Conservation (phyloP, 2,797 vertebrate species). For the Pantherophis vulpinus region DNA sequence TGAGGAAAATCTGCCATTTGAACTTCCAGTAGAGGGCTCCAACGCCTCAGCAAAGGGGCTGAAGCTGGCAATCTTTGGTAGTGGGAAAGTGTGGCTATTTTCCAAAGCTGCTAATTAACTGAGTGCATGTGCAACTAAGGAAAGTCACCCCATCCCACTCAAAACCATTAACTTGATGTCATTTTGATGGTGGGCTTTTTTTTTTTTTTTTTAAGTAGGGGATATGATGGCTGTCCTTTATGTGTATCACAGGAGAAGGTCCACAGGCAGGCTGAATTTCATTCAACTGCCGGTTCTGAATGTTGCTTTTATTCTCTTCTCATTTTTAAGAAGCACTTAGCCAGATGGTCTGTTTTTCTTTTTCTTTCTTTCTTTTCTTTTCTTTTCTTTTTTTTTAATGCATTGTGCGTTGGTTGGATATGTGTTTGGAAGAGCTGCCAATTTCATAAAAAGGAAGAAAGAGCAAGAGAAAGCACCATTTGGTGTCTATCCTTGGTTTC, state of each 20-base stretch:
- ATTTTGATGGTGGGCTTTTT: slow-evolving; percentile 5
- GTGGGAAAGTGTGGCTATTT: slow-evolving; percentile 57
- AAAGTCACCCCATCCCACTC: slow-evolving; percentile 67
- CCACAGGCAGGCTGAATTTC: slow-evolving; percentile 65
- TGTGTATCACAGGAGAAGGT: slow-evolving; percentile 63
- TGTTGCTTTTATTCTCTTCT: slow-evolving; percentile 72
- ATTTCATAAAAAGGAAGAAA: slow-evolving; percentile 69
- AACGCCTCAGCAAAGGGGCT: slow-evolving; percentile 49
- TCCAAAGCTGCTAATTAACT: slow-evolving; percentile 67
- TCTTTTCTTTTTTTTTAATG: slow-evolving; percentile 54
- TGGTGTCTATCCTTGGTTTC: slow-evolving; percentile 68
- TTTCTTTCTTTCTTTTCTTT: slow-evolving; percentile 51
- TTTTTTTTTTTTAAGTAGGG: slow-evolving; percentile 59
- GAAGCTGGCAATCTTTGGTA: slow-evolving; percentile 47
- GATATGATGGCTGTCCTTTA: slow-evolving; percentile 65
- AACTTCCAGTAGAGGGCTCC: slow-evolving; percentile 63
- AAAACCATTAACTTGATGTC: slow-evolving; percentile 63
- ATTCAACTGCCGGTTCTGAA: slow-evolving; percentile 66
- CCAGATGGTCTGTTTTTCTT: slow-evolving; percentile 64
- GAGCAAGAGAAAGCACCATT: slow-evolving; percentile 72
- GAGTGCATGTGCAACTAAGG: slow-evolving; percentile 58
- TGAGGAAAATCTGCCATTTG: slow-evolving; percentile 7
- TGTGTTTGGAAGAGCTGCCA: slow-evolving; percentile 71
- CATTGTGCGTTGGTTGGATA: slow-evolving; percentile 72
- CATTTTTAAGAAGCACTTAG: slow-evolving; percentile 68